Evolutionary conservation across 1,140 invertebrate genomes (phyloP), one percentile per base, ranked within the genome.

Genomic region (Chrysomallon squamiferum): DNA sequence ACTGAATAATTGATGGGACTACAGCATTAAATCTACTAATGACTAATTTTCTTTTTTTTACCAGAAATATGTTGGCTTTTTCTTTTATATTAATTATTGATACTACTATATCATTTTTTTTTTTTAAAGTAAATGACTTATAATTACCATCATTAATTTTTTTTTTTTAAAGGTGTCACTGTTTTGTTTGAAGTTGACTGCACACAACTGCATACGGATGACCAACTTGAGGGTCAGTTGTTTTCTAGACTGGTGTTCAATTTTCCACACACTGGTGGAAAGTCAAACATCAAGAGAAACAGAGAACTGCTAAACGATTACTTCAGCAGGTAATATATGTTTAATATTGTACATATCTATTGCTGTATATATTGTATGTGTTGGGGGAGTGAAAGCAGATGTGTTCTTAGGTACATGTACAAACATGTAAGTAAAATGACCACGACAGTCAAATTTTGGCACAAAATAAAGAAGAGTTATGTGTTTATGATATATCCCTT

Each of bases 201-300:
- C n/a, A 77, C 74, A 25, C 63, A 75, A 43, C 66, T 84, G 9
- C 74, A 81, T 29, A 59, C 33, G 9, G 83, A 76, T 67, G 27
- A 74, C 18, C 50, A 59, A 11, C 72, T 88, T 18, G 71, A 45
- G 22, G 64, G 72, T 7, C 57, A 78, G 45, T 62, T 64, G 41
- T 90, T 88, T 79, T 71, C 84, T 20, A 85, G 85, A 78, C 86
- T 90, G 41, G 84, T 90, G 38, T 91, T 91, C 73, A 91, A 90
- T 72, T 91, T 90, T 79, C 90, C 90, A 32, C 89, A 90, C 77
- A 84, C 87, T 52, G 88, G 89, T 56, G 89, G 89, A n/a, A 90
- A 90, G 84, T 90, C 89, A 84, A 88, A 89, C 74, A 87, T 90
- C 65, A 87, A 89, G 72, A 86, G 86, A 68, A 90, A 90, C 79